Evolutionary conservation across 2,888 invertebrate genomes (phyloP).

Genomic region (Cepaea hortensis): DNA sequence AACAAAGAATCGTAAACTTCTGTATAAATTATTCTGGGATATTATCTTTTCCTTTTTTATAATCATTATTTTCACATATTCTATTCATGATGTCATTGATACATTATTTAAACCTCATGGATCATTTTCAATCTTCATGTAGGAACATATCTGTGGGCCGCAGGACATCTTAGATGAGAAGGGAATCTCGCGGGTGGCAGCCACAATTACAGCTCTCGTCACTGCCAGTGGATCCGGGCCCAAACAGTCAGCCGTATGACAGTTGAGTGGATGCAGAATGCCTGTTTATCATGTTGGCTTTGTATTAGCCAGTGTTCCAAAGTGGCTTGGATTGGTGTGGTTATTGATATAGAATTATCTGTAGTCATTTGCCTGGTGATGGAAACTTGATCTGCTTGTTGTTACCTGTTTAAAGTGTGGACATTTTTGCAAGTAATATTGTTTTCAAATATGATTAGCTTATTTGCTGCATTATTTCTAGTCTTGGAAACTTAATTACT

Average conservation of each 20-base stretch:
- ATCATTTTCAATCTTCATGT: background rate
- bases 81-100: background rate
- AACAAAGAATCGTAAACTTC: too few species aligned
- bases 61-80: background rate
- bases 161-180: slow-evolving; percentile 92
- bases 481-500: too few species aligned
- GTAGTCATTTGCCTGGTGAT: too few species aligned
- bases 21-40: too few species aligned
- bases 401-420: too few species aligned
- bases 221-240: slow-evolving; percentile 63
- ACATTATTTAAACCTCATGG: background rate
- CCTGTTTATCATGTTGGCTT: slow-evolving; percentile 55
- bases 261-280: slow-evolving; percentile 55
- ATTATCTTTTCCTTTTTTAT: too few species aligned
- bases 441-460: too few species aligned
- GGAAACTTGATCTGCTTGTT: too few species aligned
- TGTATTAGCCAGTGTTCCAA: slow-evolving; percentile 49
- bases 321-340: too few species aligned
- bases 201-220: slow-evolving; percentile 89
- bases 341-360: too few species aligned
- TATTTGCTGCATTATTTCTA: too few species aligned
- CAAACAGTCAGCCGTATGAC: slow-evolving; percentile 62
- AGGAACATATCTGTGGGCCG: slow-evolving; percentile 93
- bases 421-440: too few species aligned
- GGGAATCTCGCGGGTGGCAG: slow-evolving; percentile 89